phyloP scores from a whole-genome alignment of 2,113 vertebrate genomes.

The Nannospalax galili region DNA sequence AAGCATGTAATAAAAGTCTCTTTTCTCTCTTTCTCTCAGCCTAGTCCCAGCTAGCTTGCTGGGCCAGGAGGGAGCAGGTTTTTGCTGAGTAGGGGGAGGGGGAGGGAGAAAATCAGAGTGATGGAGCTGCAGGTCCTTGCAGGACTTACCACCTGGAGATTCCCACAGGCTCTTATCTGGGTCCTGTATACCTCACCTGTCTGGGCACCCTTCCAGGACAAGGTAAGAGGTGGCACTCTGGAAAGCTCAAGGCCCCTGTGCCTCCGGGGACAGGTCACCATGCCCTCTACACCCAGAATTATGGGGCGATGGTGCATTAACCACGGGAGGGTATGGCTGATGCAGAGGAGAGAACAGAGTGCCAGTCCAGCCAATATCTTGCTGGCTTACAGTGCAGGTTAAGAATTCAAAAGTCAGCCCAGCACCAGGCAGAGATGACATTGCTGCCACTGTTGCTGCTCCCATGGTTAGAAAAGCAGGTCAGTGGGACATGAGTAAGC shows the following conservation, averaged over 20 bases:
- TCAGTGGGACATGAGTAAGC: slow-evolving; percentile 2
- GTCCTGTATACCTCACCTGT: neutral
- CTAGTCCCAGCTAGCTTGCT: neutral
- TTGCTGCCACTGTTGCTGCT: too few relatives aligned
- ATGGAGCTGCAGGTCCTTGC: neutral
- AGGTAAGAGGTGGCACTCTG: slow-evolving; percentile 2
- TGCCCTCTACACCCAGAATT: slow-evolving; percentile 23
- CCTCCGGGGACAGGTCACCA: neutral
- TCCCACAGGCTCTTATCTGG: neutral
- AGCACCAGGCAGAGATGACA: neutral
- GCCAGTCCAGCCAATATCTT: neutral
- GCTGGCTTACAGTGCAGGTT: neutral
- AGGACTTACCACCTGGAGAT: neutral
- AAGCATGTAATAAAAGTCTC: neutral
- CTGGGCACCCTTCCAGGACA: slow-evolving; percentile 58
- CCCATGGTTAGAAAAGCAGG: neutral
- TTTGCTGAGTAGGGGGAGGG: neutral
- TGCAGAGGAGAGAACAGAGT: neutral
- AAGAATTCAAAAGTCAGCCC: neutral
- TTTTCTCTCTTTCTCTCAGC: neutral
- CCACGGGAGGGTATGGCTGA: slow-evolving; percentile 7
- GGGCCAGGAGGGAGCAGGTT: neutral
- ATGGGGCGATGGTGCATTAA: neutral
- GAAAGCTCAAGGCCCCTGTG: neutral
- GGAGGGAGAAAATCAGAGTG: neutral